Base-by-base conservation (phyloP, 2,113 vertebrate species). In the Hiodon alosoides region DNA sequence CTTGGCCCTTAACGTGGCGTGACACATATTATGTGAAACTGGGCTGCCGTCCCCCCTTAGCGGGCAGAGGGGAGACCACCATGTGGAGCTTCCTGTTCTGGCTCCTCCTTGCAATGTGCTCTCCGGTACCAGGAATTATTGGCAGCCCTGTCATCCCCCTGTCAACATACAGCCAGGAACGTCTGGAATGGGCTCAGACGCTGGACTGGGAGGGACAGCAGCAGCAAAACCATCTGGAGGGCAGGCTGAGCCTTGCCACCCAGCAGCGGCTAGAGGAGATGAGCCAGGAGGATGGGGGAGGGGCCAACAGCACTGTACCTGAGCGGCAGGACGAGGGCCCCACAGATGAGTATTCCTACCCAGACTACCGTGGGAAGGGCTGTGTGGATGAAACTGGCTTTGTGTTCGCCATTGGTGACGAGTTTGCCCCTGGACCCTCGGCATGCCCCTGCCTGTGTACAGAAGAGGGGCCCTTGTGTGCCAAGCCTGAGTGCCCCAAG, bases 301-400 rank as follows among this genome's bases (percentile, higher is more conserved):
- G 84, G 46, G 69, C 74, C 54, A 91, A 87, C 86, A 92, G 89
- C 78, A 96, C 94, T 85, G 86, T 80, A 75, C 80, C 80, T 58
- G 90, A 90, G 74, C 90, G 85, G 66, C 85, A 86, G 17, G 94
- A 95, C 75, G 94, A 94, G 65, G 81, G 86, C 0, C 90, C 91
- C 2, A 90, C 93, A 7, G 95, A 98, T 74, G 97, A 99, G 83
- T 99, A 99, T 2, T 93, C 91, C 8, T 98, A 98, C 66, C 95
- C 96, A 4, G 97, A 99, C 86, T 99, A 99, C 87, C 90, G 97
- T 0, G 97, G 97, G 3, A 99, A 99, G 68, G 97, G 97, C 78
- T 99, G 97, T 75, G 95, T 99, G 91, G 97, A 99, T 2, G 97
- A 99, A 85, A 98, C 94, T 6, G 97, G 97, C 81, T 99, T 98